Evolutionary conservation across 2,888 invertebrate genomes (phyloP).

Genomic region (Tipula helvola): DNA sequence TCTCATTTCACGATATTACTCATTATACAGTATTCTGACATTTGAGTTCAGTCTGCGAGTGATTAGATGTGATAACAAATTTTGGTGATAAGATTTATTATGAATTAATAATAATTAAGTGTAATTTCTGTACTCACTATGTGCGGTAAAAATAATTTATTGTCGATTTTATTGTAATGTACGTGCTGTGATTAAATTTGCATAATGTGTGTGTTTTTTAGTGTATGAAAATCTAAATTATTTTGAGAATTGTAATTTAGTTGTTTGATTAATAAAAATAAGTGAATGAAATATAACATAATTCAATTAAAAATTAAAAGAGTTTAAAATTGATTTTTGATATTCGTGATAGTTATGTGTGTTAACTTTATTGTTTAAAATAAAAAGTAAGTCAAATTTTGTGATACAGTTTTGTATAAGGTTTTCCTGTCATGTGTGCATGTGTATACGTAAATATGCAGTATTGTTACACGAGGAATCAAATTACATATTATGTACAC

Average conservation of each 20-base stretch:
- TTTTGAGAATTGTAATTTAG: background rate
- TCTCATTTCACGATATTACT: background rate
- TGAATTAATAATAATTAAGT: background rate
- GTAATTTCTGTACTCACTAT: background rate
- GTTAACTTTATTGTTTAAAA: background rate
- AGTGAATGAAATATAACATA: background rate
- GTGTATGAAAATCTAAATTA: background rate
- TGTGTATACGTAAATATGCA: background rate
- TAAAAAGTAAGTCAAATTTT: background rate
- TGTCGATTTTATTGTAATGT: background rate
- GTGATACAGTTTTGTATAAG: background rate
- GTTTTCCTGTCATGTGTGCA: background rate
- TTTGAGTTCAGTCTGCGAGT: background rate
- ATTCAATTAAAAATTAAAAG: background rate
- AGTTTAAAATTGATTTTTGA: background rate
- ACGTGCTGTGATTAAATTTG: background rate
- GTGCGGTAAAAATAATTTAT: background rate
- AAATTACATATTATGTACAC: too few relatives aligned
- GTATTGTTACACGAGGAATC: background rate
- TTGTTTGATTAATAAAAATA: background rate
- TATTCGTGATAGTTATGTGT: background rate
- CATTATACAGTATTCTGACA: background rate
- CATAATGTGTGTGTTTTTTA: background rate
- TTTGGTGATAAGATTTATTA: background rate
- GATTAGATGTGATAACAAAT: background rate